Percentiles rank a stretch among this genome's conserved stretches.
phyloP scores from a whole-genome alignment of 2,888 invertebrate species.

The Steinernema scapterisci region DNA sequence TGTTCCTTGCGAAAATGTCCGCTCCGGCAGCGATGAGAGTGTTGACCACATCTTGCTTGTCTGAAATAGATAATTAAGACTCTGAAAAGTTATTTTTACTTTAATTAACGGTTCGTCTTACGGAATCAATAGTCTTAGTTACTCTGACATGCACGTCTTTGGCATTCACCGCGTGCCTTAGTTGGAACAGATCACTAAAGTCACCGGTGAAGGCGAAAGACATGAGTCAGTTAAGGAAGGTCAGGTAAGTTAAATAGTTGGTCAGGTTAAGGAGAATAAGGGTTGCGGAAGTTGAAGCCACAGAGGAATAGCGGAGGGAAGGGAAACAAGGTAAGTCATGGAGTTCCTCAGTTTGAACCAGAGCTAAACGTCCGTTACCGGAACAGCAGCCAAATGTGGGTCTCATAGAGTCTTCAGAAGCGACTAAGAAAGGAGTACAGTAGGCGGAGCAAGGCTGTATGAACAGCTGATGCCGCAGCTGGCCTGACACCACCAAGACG shows the following conservation, averaged over 20 bases:
- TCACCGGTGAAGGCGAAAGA: conserved; percentile 31
- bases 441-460: conserved; percentile 9
- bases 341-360: too few relatives aligned
- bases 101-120: background rate
- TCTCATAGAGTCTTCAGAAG: background rate
- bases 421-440: background rate
- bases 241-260: background rate
- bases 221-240: conserved; percentile 2
- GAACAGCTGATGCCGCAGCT: conserved; percentile 31
- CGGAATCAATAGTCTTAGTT: background rate
- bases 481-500: conserved; percentile 20
- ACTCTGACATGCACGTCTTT: conserved; percentile 4
- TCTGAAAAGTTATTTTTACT: background rate
- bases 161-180: conserved; percentile 33
- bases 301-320: too few relatives aligned
- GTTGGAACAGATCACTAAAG: conserved; percentile 23
- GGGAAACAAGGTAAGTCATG: too few relatives aligned
- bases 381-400: background rate
- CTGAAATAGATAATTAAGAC: background rate
- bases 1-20: background rate
- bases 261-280: background rate
- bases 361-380: background rate
- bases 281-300: too few relatives aligned
- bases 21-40: background rate
- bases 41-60: background rate